Conservation (phyloP, 1,140 invertebrate genomes). For the Eumaeus atala region DNA sequence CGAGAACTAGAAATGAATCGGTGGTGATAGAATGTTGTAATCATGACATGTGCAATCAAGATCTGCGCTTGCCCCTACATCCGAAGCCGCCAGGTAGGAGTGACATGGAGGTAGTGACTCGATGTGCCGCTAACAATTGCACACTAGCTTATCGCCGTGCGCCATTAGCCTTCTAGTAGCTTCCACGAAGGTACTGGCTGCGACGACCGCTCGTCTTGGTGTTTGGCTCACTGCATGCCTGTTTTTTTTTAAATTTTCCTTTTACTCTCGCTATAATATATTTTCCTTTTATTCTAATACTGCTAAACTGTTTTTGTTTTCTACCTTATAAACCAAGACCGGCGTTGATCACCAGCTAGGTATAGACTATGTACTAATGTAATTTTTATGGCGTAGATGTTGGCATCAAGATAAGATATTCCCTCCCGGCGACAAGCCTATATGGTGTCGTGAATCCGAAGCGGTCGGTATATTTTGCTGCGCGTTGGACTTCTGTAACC, state of each 20-base stretch:
- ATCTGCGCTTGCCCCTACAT: conserved; percentile 66
- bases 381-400: conserved; percentile 74
- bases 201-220: conserved; percentile 25
- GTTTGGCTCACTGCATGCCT: conserved; percentile 58
- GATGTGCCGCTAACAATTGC: conserved; percentile 45
- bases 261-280: conserved; percentile 2
- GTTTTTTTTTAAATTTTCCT: conserved; percentile 18
- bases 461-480: conserved; percentile 77
- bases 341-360: conserved; percentile 60
- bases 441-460: conserved; percentile 76
- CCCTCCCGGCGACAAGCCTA: conserved; percentile 76
- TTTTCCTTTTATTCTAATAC: conserved; percentile 51
- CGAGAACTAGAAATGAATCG: conserved; percentile 64
- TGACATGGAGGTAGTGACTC: conserved; percentile 41
- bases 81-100: conserved; percentile 72
- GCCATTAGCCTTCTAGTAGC: neutral
- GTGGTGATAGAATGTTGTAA: conserved; percentile 68
- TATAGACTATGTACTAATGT: conserved; percentile 14
- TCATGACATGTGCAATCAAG: conserved; percentile 74
- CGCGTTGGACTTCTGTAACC: conserved; percentile 78
- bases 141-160: conserved; percentile 36
- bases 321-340: conserved; percentile 33
- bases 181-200: neutral
- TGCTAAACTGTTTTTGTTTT: conserved; percentile 49
- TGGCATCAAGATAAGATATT: conserved; percentile 69